Evolutionary conservation across 2,797 vertebrate species (phyloP).

Genomic region (Clarias pachynema): DNA sequence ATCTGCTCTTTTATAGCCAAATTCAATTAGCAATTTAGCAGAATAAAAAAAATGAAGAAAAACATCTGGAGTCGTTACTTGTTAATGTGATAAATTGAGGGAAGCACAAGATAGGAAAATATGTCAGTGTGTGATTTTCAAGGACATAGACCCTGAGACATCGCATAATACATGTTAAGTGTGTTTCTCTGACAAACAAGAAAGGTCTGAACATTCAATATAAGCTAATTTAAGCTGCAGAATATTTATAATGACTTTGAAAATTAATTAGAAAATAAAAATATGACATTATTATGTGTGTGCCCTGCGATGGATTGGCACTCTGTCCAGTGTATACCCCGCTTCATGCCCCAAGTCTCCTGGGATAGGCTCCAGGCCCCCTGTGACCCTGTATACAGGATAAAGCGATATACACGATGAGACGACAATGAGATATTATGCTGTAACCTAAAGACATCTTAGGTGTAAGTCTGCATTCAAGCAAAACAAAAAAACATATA

Average conservation of each 20-base stretch:
- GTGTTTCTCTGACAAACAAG: conserved; percentile 58
- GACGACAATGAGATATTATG: neutral
- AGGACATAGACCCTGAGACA: conserved; percentile 66
- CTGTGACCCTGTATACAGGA: no score
- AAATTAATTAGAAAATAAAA: no score
- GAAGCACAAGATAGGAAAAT: conserved; percentile 66
- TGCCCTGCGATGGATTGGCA: no score
- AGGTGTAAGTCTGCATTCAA: neutral
- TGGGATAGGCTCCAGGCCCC: no score
- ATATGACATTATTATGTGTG: no score
- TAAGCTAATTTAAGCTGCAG: neutral
- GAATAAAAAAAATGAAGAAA: conserved; percentile 52
- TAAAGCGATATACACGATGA: no score
- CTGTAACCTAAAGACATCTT: neutral
- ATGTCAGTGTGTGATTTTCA: conserved; percentile 65
- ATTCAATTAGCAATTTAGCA: conserved; percentile 64
- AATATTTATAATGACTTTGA: conserved; percentile 10
- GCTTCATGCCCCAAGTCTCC: no score
- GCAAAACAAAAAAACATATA: neutral
- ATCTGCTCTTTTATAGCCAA: conserved; percentile 62
- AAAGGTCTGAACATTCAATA: neutral
- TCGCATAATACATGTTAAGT: conserved; percentile 72
- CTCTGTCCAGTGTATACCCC: no score
- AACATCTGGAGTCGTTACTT: conserved; percentile 64
- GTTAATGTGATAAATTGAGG: conserved; percentile 58